These are phyloP conservation scores for Ceratosolen solmsi DNA, from an alignment of 1,140 invertebrate species.

Conservation along the genomic window DNA sequence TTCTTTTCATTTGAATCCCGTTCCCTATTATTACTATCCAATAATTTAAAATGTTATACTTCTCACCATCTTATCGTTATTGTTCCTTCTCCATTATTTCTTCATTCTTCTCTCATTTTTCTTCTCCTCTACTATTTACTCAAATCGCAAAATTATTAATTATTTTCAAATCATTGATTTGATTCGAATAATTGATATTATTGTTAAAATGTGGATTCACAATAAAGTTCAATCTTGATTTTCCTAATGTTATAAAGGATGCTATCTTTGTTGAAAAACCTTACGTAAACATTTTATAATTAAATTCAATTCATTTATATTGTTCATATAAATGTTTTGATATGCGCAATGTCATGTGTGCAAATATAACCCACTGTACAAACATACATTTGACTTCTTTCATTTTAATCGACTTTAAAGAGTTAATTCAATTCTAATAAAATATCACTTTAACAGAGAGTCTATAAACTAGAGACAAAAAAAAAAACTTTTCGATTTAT, in stretches of 20 bases:
- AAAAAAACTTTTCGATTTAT: neutral
- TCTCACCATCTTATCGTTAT: too few relatives aligned
- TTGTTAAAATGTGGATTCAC: neutral
- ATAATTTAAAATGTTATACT: too few relatives aligned
- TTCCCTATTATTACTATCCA: neutral
- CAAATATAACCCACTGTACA: neutral
- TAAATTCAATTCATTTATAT: neutral
- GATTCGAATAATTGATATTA: neutral
- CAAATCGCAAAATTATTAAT: too few relatives aligned
- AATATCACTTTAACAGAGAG: neutral
- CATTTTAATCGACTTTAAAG: neutral
- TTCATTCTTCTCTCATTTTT: too few relatives aligned
- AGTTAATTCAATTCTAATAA: neutral
- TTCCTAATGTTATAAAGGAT: neutral
- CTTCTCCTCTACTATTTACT: too few relatives aligned
- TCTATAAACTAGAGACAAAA: neutral
- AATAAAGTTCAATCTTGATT: neutral
- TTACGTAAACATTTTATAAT: conserved; percentile 25
- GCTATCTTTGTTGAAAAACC: neutral
- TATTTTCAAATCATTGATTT: too few relatives aligned
- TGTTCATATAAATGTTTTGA: conserved; percentile 7
- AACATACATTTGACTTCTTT: neutral
- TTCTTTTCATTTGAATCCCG: neutral
- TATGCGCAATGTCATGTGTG: neutral
- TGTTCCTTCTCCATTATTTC: too few relatives aligned